Conservation (phyloP, 2,797 vertebrate genomes). For the Gymnothorax reevesii region DNA sequence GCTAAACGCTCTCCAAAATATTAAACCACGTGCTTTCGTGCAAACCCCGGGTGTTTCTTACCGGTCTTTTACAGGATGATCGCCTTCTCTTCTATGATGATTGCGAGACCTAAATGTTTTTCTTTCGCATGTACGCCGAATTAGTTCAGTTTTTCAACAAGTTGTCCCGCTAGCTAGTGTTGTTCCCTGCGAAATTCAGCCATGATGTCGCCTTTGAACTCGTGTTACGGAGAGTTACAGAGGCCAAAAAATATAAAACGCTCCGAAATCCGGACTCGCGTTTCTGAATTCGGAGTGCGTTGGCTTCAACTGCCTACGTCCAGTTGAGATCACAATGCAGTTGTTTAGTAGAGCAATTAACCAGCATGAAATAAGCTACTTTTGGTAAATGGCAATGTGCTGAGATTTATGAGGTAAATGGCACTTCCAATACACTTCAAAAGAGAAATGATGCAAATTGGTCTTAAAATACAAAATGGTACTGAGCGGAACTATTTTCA, state of each 20-base stretch:
- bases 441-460: background rate
- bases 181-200: constrained; percentile 30
- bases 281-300: background rate
- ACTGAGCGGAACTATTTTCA: background rate
- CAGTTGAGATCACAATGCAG: background rate
- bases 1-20: background rate
- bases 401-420: background rate
- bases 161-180: background rate
- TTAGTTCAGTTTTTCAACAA: background rate
- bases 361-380: background rate
- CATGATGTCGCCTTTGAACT: constrained; percentile 44
- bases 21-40: constrained; percentile 4
- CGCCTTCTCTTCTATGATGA: background rate
- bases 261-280: background rate
- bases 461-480: background rate
- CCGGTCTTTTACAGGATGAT: background rate
- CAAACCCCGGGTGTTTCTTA: background rate
- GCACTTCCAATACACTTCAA: background rate
- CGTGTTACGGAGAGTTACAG: constrained; percentile 23
- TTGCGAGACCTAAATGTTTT: background rate
- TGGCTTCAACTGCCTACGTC: background rate
- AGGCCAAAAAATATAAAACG: constrained; percentile 8
- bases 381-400: background rate
- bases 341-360: background rate
- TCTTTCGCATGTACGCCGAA: background rate